Conservation (phyloP, 2,113 vertebrate genomes). For the Scolopax mira region DNA sequence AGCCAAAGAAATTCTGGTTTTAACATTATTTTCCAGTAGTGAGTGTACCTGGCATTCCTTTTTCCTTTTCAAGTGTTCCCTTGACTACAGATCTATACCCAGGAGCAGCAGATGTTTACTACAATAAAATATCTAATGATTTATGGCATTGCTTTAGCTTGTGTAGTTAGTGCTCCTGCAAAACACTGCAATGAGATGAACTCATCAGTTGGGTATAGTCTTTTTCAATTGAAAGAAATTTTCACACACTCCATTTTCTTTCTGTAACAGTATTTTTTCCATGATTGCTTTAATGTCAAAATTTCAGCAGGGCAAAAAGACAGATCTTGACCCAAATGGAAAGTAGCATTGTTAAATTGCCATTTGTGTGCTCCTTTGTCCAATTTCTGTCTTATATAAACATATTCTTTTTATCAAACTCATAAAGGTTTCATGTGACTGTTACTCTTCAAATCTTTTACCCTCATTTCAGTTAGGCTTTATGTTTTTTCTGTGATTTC, state of each 20-base stretch:
- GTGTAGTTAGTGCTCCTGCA: background rate
- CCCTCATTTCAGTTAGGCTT: background rate
- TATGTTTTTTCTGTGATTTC: background rate
- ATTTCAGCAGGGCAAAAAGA: background rate
- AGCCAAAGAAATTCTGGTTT: conserved; percentile 19
- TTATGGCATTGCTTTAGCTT: background rate
- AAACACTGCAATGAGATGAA: background rate
- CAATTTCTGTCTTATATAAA: background rate
- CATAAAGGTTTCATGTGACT: background rate
- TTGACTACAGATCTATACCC: background rate
- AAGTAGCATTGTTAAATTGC: background rate
- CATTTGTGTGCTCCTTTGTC: background rate
- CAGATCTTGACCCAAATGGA: background rate
- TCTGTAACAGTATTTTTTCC: background rate
- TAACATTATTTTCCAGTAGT: background rate
- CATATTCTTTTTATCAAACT: background rate
- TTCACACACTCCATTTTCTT: background rate
- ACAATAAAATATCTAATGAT: background rate
- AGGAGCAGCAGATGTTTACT: conserved; percentile 4
- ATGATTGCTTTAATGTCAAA: background rate
- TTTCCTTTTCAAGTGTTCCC: background rate
- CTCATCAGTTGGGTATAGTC: background rate
- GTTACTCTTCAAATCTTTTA: background rate
- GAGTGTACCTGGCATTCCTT: background rate
- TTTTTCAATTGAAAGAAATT: background rate